Evolutionary conservation across 2,113 vertebrate genomes (phyloP).

Genomic region (Myrmophylax atrothorax): DNA sequence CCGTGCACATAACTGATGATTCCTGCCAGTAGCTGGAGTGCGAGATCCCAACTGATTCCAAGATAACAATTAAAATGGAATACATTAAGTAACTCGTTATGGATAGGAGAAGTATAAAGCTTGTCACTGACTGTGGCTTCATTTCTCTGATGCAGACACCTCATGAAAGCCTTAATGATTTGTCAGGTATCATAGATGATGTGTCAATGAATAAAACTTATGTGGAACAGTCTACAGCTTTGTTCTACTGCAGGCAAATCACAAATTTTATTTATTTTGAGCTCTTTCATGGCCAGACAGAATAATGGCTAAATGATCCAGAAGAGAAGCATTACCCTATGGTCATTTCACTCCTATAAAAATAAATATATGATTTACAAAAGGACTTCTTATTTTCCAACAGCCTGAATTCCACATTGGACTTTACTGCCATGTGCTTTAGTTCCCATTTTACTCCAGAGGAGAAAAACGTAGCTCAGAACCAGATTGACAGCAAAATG

Average conservation of each 20-base stretch:
- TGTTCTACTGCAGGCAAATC: background rate
- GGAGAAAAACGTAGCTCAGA: background rate
- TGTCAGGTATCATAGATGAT: background rate
- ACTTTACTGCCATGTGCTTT: background rate
- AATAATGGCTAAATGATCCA: background rate
- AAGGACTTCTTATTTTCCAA: background rate
- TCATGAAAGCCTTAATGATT: conserved; percentile 17
- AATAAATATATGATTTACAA: background rate
- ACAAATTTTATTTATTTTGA: background rate
- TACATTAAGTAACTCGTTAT: conserved; percentile 59
- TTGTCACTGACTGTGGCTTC: conserved; percentile 53
- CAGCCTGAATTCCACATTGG: background rate
- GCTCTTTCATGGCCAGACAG: background rate
- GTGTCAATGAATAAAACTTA: background rate
- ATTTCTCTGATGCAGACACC: background rate
- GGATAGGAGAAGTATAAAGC: conserved; percentile 51
- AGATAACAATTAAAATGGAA: conserved; percentile 71
- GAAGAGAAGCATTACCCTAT: background rate
- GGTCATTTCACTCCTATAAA: background rate
- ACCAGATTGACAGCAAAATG: background rate
- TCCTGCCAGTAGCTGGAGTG: conserved; percentile 50
- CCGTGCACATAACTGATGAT: conserved; percentile 59
- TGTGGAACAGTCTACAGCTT: background rate
- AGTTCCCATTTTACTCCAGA: background rate
- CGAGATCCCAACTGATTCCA: conserved; percentile 50